Evolutionary conservation across 2,797 vertebrate genomes (phyloP).

Genomic region (Phrynocephalus guinanensis): DNA sequence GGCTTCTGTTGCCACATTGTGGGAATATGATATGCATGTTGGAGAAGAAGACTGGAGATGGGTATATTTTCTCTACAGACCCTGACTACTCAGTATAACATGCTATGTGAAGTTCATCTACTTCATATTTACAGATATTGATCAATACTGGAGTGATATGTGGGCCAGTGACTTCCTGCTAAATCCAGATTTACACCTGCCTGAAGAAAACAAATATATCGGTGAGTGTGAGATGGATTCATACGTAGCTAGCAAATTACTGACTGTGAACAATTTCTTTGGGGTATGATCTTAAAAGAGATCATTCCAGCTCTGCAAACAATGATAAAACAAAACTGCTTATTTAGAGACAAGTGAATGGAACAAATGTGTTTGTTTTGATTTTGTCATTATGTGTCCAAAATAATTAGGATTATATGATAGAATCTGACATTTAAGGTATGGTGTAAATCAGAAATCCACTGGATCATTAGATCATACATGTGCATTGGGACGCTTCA

Average conservation of each 20-base stretch:
- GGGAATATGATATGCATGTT: not conserved
- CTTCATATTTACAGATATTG: slow-evolving; percentile 80
- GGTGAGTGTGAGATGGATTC: slow-evolving; percentile 77
- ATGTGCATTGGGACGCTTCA: not conserved
- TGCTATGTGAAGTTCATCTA: not conserved
- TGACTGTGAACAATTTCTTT: not conserved
- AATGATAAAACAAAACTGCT: not conserved
- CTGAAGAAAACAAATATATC: slow-evolving; percentile 93
- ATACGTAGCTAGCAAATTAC: not conserved
- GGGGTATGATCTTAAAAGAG: not conserved
- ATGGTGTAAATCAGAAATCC: not conserved
- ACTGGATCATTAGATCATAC: not conserved
- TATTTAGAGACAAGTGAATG: not conserved
- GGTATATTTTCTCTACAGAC: not conserved
- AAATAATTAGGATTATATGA: not conserved
- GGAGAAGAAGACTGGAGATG: not conserved
- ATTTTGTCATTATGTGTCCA: not conserved
- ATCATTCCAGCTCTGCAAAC: not conserved
- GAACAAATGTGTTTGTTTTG: not conserved
- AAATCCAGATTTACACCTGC: slow-evolving; percentile 89
- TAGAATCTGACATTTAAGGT: not conserved
- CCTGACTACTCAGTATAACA: not conserved
- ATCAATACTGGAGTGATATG: slow-evolving; percentile 82
- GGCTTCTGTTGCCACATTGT: not conserved
- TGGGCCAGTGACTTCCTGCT: slow-evolving; percentile 88